A percentile compares a stretch with the other conserved stretches of the same genome.
phyloP scores from a whole-genome alignment of 2,888 invertebrate genomes.

The Hololepta plana region DNA sequence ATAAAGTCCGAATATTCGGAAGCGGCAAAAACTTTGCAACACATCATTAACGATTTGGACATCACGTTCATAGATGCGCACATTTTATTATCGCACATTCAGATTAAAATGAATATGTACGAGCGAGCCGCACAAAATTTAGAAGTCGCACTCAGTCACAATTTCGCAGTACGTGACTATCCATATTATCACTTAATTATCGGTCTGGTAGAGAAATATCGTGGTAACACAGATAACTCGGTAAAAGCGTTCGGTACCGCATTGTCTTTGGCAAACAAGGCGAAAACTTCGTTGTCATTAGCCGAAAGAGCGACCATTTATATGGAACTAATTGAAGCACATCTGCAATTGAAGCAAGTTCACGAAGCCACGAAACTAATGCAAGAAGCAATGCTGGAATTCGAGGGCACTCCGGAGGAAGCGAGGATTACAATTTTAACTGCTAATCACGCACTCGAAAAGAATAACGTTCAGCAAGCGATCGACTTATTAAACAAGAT shows the following conservation, averaged over 20 bases:
- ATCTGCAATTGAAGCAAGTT: slow-evolving; percentile 46
- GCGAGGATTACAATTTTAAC: slow-evolving; percentile 67
- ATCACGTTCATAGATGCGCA: slow-evolving; percentile 70
- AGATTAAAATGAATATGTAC: slow-evolving; percentile 49
- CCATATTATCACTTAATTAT: slow-evolving; percentile 78
- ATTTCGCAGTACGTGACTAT: slow-evolving; percentile 82
- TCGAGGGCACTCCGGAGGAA: slow-evolving; percentile 69
- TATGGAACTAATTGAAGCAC: slow-evolving; percentile 67
- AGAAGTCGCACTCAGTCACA: slow-evolving; percentile 79
- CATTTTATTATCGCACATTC: slow-evolving; percentile 71
- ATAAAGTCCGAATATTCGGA: slow-evolving; percentile 56
- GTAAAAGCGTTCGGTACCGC: slow-evolving; percentile 60
- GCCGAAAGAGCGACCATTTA: slow-evolving; percentile 75
- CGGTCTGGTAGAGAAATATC: slow-evolving; percentile 65
- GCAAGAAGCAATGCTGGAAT: slow-evolving; percentile 52
- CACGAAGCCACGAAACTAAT: slow-evolving; percentile 68
- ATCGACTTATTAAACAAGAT: slow-evolving; percentile 63
- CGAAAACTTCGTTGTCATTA: slow-evolving; percentile 31
- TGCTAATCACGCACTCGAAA: slow-evolving; percentile 64
- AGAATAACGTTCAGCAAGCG: slow-evolving; percentile 67
- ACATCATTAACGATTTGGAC: slow-evolving; percentile 54
- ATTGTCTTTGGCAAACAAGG: slow-evolving; percentile 33
- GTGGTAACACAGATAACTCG: slow-evolving; percentile 50
- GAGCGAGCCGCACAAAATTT: slow-evolving; percentile 69
- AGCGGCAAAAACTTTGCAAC: slow-evolving; percentile 52